These are phyloP conservation scores for Apeira syringaria DNA, from an alignment of 2,888 invertebrate genomes.

Conservation along the genomic window DNA sequence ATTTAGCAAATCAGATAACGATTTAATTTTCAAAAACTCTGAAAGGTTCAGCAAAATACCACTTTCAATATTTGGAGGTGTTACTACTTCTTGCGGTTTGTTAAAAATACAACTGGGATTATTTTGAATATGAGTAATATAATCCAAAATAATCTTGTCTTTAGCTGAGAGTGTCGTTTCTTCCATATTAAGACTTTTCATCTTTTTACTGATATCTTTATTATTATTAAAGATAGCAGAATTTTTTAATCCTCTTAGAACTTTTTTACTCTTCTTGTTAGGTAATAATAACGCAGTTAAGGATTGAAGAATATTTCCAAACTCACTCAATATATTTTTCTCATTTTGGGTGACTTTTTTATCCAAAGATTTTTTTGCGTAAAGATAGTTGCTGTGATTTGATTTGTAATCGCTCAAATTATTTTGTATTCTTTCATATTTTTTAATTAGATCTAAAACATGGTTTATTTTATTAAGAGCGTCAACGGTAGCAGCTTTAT, in stretches of 20 bases:
- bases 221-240: constrained; percentile 39
- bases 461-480: constrained; percentile 57
- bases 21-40: constrained; percentile 68
- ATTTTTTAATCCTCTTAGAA: constrained; percentile 42
- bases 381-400: constrained; percentile 4
- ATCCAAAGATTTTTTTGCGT: constrained; percentile 5
- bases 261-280: constrained; percentile 44
- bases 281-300: constrained; percentile 65
- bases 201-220: constrained; percentile 40
- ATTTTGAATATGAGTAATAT: constrained; percentile 55
- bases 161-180: constrained; percentile 54
- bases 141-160: constrained; percentile 66
- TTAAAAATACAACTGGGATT: constrained; percentile 55
- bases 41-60: constrained; percentile 63
- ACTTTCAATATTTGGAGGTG: constrained; percentile 49
- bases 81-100: constrained; percentile 28
- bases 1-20: constrained; percentile 60
- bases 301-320: constrained; percentile 59
- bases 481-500: constrained; percentile 32
- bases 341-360: constrained; percentile 38
- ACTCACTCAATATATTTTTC: constrained; percentile 47
- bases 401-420: constrained; percentile 43
- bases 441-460: constrained; percentile 56
- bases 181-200: constrained; percentile 46
- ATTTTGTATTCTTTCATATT: constrained; percentile 57